Percentiles rank a stretch among this genome's conserved stretches.
Conservation (phyloP, 2,797 vertebrate species). For the Hylomyscus alleni region DNA sequence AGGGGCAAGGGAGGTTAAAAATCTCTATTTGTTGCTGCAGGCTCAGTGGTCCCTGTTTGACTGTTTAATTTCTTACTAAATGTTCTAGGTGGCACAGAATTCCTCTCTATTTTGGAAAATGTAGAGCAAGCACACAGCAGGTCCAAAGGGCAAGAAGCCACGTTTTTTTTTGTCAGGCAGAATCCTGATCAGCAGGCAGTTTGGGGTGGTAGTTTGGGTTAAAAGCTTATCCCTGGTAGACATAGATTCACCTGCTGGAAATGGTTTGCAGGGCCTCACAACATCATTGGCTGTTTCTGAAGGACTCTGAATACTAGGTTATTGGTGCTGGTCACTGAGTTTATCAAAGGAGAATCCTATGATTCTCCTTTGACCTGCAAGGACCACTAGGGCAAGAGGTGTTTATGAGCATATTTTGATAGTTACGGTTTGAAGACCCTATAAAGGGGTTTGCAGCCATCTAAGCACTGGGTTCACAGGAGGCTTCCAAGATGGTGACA, state of each 20-base stretch:
- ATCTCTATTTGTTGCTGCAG: background rate
- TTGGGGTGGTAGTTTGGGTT: background rate
- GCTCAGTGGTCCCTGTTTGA: background rate
- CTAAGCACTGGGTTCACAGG: background rate
- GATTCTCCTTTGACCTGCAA: background rate
- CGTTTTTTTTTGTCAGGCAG: no score
- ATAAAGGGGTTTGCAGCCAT: background rate
- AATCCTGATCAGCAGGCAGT: background rate
- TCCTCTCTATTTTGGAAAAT: background rate
- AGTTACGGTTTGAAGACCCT: background rate
- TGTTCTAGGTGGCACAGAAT: background rate
- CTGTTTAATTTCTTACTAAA: background rate
- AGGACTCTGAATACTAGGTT: background rate
- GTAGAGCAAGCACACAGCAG: background rate
- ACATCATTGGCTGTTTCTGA: background rate
- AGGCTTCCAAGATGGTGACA: background rate
- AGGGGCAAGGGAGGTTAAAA: background rate
- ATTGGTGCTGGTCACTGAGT: accelerated
- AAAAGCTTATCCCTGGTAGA: background rate
- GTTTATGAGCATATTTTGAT: background rate
- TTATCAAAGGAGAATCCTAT: background rate
- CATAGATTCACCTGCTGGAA: background rate
- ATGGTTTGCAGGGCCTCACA: background rate
- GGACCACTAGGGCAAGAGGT: background rate
- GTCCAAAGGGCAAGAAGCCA: background rate